phyloP scores from a whole-genome alignment of 2,888 invertebrate species.

The Cerastis leucographa region DNA sequence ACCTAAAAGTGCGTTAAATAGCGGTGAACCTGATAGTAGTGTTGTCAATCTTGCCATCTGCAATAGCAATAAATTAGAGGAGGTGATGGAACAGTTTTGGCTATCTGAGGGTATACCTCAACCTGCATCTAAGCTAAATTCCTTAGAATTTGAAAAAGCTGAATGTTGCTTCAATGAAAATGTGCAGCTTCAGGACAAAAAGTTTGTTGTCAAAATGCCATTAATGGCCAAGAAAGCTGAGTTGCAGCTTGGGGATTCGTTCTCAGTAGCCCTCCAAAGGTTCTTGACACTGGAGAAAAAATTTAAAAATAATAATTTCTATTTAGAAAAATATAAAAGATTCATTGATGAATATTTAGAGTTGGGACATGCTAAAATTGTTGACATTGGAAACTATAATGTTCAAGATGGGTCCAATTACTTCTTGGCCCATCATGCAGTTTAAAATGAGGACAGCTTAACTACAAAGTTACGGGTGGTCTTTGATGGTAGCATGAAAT shows the following conservation, averaged over 20 bases:
- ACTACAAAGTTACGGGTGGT: background rate
- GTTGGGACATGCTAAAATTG: constrained; percentile 9
- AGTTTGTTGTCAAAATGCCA: constrained; percentile 1
- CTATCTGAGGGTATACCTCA: no score
- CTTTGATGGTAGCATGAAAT: background rate
- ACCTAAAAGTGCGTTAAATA: no score
- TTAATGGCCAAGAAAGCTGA: background rate
- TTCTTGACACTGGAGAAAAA: constrained; percentile 1
- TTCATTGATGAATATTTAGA: constrained; percentile 2
- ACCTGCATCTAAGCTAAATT: no score
- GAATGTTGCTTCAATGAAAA: background rate
- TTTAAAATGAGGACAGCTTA: background rate
- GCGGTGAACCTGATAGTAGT: no score
- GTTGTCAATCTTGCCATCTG: background rate
- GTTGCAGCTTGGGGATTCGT: constrained; percentile 7
- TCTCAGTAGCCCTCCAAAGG: background rate
- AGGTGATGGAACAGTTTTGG: background rate
- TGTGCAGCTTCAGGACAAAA: background rate
- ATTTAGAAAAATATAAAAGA: background rate
- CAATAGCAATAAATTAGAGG: constrained; percentile 1
- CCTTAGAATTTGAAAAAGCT: background rate
- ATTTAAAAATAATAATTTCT: background rate
- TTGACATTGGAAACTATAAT: background rate
- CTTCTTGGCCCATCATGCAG: constrained; percentile 6
- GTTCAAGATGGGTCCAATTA: background rate